Evolutionary conservation across 2,113 vertebrate genomes (phyloP).

Genomic region (Hyla sarda): DNA sequence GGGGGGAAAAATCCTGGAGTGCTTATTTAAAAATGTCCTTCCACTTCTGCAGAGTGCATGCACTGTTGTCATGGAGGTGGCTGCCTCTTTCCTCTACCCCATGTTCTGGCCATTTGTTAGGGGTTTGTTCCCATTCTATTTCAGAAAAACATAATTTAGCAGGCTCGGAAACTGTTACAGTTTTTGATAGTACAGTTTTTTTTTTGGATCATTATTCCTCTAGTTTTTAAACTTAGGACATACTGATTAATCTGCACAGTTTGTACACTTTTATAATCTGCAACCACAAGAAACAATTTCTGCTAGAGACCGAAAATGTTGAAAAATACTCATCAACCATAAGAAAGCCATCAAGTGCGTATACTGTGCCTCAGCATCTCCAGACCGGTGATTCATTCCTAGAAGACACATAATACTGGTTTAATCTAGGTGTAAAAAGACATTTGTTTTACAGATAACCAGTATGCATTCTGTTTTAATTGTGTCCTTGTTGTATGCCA

Average conservation of each 20-base stretch:
- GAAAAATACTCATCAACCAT: not conserved
- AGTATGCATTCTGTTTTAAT: slow-evolving; percentile 17
- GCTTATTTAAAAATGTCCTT: too few species aligned
- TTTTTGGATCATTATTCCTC: too few species aligned
- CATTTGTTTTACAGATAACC: slow-evolving; percentile 20
- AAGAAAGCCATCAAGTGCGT: not conserved
- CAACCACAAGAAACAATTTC: not conserved
- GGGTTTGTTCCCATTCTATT: too few species aligned
- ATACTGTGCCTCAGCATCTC: not conserved
- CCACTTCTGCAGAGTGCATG: too few species aligned
- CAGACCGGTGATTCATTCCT: not conserved
- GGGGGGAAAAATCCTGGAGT: too few species aligned
- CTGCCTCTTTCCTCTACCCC: too few species aligned
- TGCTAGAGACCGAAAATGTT: not conserved
- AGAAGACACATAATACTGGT: not conserved
- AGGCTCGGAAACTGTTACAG: too few species aligned
- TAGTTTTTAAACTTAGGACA: not conserved
- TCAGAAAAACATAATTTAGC: too few species aligned
- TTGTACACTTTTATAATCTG: not conserved
- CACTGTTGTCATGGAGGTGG: too few species aligned
- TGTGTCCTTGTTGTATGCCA: slow-evolving; percentile 40
- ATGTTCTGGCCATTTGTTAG: too few species aligned
- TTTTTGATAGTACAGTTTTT: too few species aligned
- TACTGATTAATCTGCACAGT: not conserved
- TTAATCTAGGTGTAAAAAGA: slow-evolving; percentile 5